These are phyloP conservation scores for Argyrosomus regius DNA, from an alignment of 2,797 vertebrate genomes.

Conservation along the genomic window DNA sequence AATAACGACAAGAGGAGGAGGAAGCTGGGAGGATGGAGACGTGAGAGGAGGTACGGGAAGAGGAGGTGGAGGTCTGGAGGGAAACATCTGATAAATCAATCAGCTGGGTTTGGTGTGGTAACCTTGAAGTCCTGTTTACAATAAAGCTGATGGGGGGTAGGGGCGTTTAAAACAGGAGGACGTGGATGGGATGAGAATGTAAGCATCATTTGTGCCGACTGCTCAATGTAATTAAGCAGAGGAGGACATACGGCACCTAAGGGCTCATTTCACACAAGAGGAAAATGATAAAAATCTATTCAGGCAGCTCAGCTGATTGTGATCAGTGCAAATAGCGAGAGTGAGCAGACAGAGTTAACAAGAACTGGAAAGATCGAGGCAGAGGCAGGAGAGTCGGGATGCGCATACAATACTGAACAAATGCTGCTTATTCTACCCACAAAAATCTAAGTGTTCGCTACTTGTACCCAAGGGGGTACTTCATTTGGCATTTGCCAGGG, in stretches of 20 bases:
- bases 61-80: slow-evolving; percentile 28
- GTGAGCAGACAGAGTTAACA: neutral
- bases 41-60: neutral
- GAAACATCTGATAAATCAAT: slow-evolving; percentile 70
- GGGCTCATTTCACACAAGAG: slow-evolving; percentile 58
- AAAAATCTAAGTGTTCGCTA: neutral
- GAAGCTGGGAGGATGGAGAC: slow-evolving; percentile 31
- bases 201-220: slow-evolving; percentile 30
- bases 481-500: neutral
- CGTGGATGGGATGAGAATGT: slow-evolving; percentile 47
- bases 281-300: slow-evolving; percentile 67
- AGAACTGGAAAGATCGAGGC: slow-evolving; percentile 4
- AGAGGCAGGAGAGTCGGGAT: neutral
- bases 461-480: neutral
- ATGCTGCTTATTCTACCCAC: slow-evolving; percentile 1
- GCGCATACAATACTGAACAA: neutral
- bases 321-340: slow-evolving; percentile 51
- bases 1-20: slow-evolving; percentile 42
- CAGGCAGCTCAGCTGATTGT: slow-evolving; percentile 53
- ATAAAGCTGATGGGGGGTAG: neutral
- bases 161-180: slow-evolving; percentile 25
- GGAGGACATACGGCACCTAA: slow-evolving; percentile 50
- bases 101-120: slow-evolving; percentile 50
- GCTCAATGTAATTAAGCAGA: slow-evolving; percentile 63
- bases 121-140: slow-evolving; percentile 66